Percentiles rank a stretch among this genome's conserved stretches.
phyloP scores from a whole-genome alignment of 2,113 vertebrate genomes.

The Struthidea cinerea region DNA sequence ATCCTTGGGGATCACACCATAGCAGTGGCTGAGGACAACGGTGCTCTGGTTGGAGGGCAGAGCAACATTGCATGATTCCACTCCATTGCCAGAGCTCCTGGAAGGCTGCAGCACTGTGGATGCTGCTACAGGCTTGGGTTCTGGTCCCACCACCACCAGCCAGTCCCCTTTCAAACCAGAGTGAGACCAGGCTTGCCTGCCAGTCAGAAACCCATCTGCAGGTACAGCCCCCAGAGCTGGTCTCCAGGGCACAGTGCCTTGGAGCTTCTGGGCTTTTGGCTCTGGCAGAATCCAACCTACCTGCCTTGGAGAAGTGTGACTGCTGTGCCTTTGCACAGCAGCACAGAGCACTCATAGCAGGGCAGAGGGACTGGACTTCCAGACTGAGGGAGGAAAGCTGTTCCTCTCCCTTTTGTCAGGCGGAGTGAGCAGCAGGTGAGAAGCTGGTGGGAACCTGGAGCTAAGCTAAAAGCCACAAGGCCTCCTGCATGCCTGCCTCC shows the following conservation, averaged over 20 bases:
- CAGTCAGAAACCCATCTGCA: background rate
- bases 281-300: background rate
- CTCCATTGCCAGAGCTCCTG: background rate
- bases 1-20: background rate
- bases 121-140: background rate
- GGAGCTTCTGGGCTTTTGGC: background rate
- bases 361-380: background rate
- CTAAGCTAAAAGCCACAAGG: background rate
- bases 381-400: background rate
- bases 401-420: background rate
- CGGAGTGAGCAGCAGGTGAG: background rate
- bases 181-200: background rate
- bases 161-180: background rate
- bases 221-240: background rate
- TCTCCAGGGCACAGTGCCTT: background rate
- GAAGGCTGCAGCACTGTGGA: rapidly evolving
- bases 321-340: background rate
- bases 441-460: background rate
- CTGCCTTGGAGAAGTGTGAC: background rate
- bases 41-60: background rate
- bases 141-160: background rate
- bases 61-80: rapidly evolving
- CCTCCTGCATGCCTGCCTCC: rapidly evolving
- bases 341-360: background rate
- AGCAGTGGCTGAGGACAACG: background rate